Percentiles rank a stretch among this genome's conserved stretches.
phyloP scores from a whole-genome alignment of 2,113 vertebrate genomes.

The Nesospiza acunhae region DNA sequence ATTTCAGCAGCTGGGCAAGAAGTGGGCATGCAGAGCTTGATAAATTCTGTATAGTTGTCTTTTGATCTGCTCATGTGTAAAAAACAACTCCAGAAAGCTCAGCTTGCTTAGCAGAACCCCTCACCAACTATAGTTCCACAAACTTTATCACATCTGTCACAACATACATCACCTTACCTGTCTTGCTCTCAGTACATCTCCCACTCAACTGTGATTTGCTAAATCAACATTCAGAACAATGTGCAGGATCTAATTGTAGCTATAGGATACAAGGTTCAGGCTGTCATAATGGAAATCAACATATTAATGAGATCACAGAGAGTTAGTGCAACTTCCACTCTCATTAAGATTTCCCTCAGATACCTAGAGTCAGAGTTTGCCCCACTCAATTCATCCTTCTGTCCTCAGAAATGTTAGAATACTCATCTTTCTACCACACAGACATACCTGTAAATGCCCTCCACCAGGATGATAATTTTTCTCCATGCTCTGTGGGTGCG shows the following conservation, averaged over 20 bases:
- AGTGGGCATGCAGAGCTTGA: not conserved
- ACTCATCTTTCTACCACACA: not conserved
- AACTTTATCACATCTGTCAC: not conserved
- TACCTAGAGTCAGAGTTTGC: not conserved
- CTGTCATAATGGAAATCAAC: not conserved
- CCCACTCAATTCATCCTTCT: not conserved
- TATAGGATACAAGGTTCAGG: not conserved
- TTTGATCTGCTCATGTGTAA: not conserved
- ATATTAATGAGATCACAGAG: not conserved
- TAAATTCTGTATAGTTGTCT: not conserved
- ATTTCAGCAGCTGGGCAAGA: not conserved
- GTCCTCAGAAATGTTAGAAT: not conserved
- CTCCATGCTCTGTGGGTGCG: conserved; percentile 89
- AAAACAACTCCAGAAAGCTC: not conserved
- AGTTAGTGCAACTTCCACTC: not conserved
- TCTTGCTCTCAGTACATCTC: not conserved
- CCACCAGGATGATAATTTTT: conserved; percentile 94
- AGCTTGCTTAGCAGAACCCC: not conserved
- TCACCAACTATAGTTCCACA: not conserved
- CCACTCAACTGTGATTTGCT: not conserved
- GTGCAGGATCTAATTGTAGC: not conserved
- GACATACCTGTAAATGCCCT: conserved; percentile 92
- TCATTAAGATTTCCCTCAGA: not conserved
- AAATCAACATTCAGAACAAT: not conserved
- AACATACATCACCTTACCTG: not conserved